Conservation (phyloP, 2,888 invertebrate species). For the Diadegma fenestrale region DNA sequence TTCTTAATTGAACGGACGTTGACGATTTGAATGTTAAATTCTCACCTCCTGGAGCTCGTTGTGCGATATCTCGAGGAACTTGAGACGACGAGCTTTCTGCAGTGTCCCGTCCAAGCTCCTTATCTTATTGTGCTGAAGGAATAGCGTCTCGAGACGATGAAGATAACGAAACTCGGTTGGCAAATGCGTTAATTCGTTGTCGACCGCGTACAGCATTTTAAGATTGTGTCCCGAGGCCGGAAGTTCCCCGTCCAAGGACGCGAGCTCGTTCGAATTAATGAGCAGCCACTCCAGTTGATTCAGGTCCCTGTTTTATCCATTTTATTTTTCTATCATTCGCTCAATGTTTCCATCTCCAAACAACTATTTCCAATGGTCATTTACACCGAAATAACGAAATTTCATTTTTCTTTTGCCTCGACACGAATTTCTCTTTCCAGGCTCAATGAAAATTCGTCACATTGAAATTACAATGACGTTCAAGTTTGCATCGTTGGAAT, state of each 20-base stretch:
- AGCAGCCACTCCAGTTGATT: conserved; percentile 92
- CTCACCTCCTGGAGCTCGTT: conserved; percentile 89
- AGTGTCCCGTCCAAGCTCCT: conserved; percentile 90
- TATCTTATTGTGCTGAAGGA: conserved; percentile 90
- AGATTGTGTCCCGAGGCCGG: conserved; percentile 90
- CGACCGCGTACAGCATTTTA: conserved; percentile 90
- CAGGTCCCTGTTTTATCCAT: conserved; percentile 86
- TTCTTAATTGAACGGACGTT: conserved; percentile 10
- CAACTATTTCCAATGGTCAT: background rate
- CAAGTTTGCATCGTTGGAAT: no score
- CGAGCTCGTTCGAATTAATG: conserved; percentile 91
- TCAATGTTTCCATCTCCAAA: background rate
- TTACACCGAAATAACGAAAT: background rate
- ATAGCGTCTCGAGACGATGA: conserved; percentile 89
- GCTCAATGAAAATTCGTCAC: background rate
- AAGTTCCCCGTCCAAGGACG: conserved; percentile 91
- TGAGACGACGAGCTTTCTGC: conserved; percentile 89
- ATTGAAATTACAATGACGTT: no score
- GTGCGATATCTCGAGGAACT: conserved; percentile 89
- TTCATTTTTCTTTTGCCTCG: background rate
- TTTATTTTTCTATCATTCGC: conserved; percentile 6
- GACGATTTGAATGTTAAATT: conserved; percentile 25
- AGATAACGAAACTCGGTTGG: conserved; percentile 90
- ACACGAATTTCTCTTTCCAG: background rate
- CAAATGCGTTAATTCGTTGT: conserved; percentile 90